These are phyloP conservation scores for Scopus umbretta DNA, from an alignment of 2,113 vertebrate species.

Conservation along the genomic window DNA sequence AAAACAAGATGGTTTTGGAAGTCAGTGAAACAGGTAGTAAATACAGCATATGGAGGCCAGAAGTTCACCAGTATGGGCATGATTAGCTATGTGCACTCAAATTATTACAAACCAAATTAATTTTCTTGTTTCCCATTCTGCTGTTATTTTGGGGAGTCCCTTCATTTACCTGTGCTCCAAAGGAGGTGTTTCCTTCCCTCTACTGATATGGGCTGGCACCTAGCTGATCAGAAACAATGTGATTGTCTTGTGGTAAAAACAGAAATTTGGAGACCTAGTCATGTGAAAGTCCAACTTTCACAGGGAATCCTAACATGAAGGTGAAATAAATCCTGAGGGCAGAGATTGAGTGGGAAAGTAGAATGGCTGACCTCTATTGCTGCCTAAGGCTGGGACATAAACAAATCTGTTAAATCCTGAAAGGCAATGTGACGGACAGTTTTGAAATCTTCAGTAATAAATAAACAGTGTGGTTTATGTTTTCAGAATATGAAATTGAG, in stretches of 20 bases:
- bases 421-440: not conserved
- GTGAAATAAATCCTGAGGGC: not conserved
- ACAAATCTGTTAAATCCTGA: not conserved
- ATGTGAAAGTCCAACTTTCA: not conserved
- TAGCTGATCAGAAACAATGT: not conserved
- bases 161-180: fast-evolving
- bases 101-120: not conserved
- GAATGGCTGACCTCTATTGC: not conserved
- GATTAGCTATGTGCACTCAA: not conserved
- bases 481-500: slow-evolving; percentile 90
- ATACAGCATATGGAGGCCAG: not conserved
- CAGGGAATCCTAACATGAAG: not conserved
- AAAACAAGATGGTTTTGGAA: not conserved
- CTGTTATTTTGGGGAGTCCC: not conserved
- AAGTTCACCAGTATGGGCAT: not conserved
- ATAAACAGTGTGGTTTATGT: not conserved
- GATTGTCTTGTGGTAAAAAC: not conserved
- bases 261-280: not conserved
- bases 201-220: not conserved
- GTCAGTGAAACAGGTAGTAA: not conserved
- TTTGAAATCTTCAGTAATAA: not conserved
- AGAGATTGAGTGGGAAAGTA: not conserved
- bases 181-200: not conserved
- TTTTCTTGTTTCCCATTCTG: not conserved
- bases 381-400: not conserved